Percentiles rank a stretch among this genome's conserved stretches.
Conservation (phyloP, 2,888 invertebrate species). For the Hirtodrosophila duncani region DNA sequence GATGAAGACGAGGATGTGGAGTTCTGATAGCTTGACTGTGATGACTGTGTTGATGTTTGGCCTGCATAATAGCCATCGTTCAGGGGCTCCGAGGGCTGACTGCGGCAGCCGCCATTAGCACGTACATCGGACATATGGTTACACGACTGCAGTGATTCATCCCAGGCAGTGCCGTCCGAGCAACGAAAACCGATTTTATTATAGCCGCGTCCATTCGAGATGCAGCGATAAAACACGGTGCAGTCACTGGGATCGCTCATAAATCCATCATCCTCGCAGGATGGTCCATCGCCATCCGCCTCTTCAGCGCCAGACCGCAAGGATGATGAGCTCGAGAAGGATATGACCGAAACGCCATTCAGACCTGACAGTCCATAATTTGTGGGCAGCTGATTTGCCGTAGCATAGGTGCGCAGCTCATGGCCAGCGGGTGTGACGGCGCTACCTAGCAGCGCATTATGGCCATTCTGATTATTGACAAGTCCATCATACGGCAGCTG, state of each 20-base stretch:
- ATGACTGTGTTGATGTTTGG: constrained; percentile 64
- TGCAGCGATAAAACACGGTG: constrained; percentile 88
- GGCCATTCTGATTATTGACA: constrained; percentile 42
- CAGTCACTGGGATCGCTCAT: constrained; percentile 84
- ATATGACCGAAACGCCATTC: constrained; percentile 76
- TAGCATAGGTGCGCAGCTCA: constrained; percentile 50
- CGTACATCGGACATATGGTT: constrained; percentile 84
- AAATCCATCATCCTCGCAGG: constrained; percentile 85
- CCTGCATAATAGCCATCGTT: constrained; percentile 49
- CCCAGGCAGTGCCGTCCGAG: constrained; percentile 88
- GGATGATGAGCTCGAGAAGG: constrained; percentile 75
- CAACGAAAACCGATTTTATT: constrained; percentile 86
- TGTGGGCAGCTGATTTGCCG: constrained; percentile 60
- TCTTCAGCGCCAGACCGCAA: constrained; percentile 54
- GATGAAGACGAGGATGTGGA: constrained; percentile 58
- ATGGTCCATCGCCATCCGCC: constrained; percentile 50
- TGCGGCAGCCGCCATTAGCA: constrained; percentile 80
- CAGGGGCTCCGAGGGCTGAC: constrained; percentile 38
- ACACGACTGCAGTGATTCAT: constrained; percentile 83
- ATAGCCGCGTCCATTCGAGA: constrained; percentile 81
- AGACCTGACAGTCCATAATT: constrained; percentile 74
- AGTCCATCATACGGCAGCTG: constrained; percentile 47
- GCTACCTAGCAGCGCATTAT: constrained; percentile 47
- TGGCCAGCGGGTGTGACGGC: constrained; percentile 51
- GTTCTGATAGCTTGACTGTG: constrained; percentile 59